These are phyloP conservation scores for Lanius collurio DNA, from an alignment of 2,113 vertebrate species.

Conservation along the genomic window DNA sequence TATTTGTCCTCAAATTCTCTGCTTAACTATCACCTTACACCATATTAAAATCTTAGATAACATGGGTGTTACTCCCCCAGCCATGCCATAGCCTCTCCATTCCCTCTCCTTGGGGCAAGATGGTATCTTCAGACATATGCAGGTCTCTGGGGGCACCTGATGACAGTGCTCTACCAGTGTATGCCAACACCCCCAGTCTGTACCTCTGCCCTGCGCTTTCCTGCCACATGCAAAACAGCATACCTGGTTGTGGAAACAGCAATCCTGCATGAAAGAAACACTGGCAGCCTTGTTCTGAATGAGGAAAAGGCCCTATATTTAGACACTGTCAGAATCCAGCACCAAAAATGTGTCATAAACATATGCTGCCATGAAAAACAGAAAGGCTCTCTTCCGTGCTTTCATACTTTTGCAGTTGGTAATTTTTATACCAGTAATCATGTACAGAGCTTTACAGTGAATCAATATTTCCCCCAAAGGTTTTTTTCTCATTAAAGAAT, in stretches of 20 bases:
- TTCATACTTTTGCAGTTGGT: background rate
- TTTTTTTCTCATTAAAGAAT: slow-evolving; percentile 20
- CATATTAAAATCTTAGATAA: background rate
- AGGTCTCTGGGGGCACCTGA: background rate
- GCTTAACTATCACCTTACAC: background rate
- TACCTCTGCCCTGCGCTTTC: background rate
- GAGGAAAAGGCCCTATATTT: slow-evolving; percentile 9
- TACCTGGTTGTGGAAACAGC: background rate
- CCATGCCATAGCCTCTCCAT: background rate
- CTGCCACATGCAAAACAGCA: background rate
- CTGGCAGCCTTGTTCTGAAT: background rate
- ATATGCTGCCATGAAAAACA: background rate
- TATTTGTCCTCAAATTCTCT: background rate
- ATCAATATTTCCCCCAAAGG: background rate
- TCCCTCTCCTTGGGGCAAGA: background rate
- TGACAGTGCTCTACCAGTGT: background rate
- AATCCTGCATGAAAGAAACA: background rate
- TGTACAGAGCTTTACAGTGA: background rate
- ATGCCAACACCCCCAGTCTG: too few relatives aligned
- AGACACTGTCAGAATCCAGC: background rate
- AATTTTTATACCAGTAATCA: slow-evolving; percentile 7
- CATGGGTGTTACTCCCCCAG: background rate
- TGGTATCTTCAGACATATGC: background rate
- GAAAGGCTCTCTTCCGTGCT: background rate
- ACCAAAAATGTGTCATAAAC: slow-evolving; percentile 40